Base-by-base conservation (phyloP, 1,140 invertebrate genomes). In the Thaumatotibia leucotreta region DNA sequence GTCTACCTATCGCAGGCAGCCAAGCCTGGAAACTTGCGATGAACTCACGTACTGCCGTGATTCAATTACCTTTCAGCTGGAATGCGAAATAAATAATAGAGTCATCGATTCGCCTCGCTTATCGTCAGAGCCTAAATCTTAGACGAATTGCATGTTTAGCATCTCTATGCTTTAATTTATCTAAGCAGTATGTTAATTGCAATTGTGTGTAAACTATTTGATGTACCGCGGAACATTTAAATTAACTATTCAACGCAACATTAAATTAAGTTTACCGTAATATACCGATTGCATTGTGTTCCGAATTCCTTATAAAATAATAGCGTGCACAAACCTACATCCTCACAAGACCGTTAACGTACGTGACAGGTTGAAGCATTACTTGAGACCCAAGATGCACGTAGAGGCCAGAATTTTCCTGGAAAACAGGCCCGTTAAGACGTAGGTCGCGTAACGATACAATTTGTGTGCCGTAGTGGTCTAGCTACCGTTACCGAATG, bases 351-450 rank as follows among this genome's bases (percentile, higher is more conserved):
- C 52, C 52, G 52, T 58, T 58, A 58, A 27, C 52, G 39, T 29
- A 58, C 52, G 52, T 58, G 52, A 58, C 52, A 58, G 52, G 52
- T 58, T 58, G 52, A 31, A 58, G 27, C 52, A 58, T 14, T n/a
- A 1, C 52, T 27, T 8, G n/a, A 29, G 52, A 54, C 23, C n/a
- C 52, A 29, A 54, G 52, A 58, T 24, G 24, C 52, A 58, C 52
- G 52, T 58, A 58, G 52, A 29, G 52, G 52, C 52, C 52, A 58
- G 52, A 58, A 27, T 58, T 58, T 58, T 58, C 52, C 52, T 14
- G 52, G 52, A 58, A 58, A 58, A 58, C 52, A 1, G 52, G 10
- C 23, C 52, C 52, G 52, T 58, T 58, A 58, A 58, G 29, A 58
- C 52, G 52, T 58, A 58, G 52, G 23, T 24, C 24, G 23, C 52